Evolutionary conservation across 2,797 vertebrate genomes (phyloP).

Genomic region (Tenualosa ilisha): DNA sequence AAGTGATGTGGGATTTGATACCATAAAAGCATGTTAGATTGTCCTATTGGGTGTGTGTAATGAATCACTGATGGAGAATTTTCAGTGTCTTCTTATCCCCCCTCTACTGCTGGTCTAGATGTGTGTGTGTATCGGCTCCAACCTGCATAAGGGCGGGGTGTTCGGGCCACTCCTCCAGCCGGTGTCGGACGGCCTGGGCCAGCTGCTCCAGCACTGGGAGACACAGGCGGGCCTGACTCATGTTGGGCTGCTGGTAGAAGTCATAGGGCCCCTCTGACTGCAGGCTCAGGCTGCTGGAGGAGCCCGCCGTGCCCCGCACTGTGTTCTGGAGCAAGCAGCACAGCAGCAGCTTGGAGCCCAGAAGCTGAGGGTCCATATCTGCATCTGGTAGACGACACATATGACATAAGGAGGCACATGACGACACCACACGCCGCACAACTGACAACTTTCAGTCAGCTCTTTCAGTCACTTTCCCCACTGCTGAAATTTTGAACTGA

Average conservation of each 20-base stretch:
- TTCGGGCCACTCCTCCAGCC: conserved; percentile 91
- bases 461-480: too few species aligned
- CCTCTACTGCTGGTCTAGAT: too few species aligned
- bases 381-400: conserved; percentile 69
- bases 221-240: conserved; percentile 83
- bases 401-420: neutral
- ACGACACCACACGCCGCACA: neutral
- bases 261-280: conserved; percentile 84
- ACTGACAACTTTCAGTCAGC: too few species aligned
- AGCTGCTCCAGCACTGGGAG: conserved; percentile 84
- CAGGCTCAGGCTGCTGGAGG: conserved; percentile 71
- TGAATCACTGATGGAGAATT: neutral
- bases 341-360: conserved; percentile 85
- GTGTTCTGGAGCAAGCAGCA: conserved; percentile 86
- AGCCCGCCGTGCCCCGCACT: conserved; percentile 71
- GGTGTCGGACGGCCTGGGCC: conserved; percentile 71
- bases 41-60: too few species aligned
- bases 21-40: too few species aligned
- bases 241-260: conserved; percentile 93
- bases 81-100: neutral
- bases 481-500: too few species aligned
- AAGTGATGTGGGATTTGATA: too few species aligned
- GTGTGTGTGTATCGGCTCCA: too few species aligned
- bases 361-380: conserved; percentile 83
- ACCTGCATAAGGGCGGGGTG: conserved; percentile 94